A percentile compares a stretch with the other conserved stretches of the same genome.
phyloP scores from a whole-genome alignment of 2,797 vertebrate species.

The Decapterus maruadsi region DNA sequence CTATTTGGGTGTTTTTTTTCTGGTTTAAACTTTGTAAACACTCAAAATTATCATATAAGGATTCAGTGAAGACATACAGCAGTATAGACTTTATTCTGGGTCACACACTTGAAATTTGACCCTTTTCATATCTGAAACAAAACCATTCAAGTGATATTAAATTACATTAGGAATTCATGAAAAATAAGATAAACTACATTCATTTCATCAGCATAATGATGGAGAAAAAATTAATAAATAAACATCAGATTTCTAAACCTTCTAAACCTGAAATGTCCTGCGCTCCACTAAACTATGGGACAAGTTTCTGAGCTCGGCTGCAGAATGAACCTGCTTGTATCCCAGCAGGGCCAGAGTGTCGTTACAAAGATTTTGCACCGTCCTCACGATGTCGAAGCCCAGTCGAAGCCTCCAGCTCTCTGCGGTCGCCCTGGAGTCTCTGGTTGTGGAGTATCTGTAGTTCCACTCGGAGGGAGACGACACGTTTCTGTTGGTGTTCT shows the following conservation, averaged over 20 bases:
- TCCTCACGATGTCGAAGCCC: constrained; percentile 82
- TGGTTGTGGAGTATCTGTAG: constrained; percentile 85
- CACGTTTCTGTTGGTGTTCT: constrained; percentile 83
- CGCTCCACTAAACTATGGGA: constrained; percentile 83
- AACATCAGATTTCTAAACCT: background rate
- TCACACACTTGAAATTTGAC: constrained; percentile 34
- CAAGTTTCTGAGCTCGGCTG: constrained; percentile 83
- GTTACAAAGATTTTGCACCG: constrained; percentile 85
- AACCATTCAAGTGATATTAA: constrained; percentile 28
- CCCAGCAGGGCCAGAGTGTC: constrained; percentile 85
- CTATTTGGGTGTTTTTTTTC: background rate
- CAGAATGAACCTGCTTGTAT: constrained; percentile 83
- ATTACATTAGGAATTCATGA: constrained; percentile 24
- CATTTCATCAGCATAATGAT: constrained; percentile 34
- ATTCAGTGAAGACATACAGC: constrained; percentile 21
- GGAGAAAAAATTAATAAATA: constrained; percentile 37
- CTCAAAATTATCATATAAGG: constrained; percentile 8
- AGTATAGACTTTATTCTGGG: constrained; percentile 17
- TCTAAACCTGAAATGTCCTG: constrained; percentile 67
- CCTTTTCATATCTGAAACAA: constrained; percentile 54
- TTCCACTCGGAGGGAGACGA: constrained; percentile 69
- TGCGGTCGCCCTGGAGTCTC: constrained; percentile 82
- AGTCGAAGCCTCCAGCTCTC: constrained; percentile 87
- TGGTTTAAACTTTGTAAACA: background rate
- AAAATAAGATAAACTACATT: constrained; percentile 56